These are phyloP conservation scores for Xanthia togata DNA, from an alignment of 2,888 invertebrate genomes.

Conservation along the genomic window DNA sequence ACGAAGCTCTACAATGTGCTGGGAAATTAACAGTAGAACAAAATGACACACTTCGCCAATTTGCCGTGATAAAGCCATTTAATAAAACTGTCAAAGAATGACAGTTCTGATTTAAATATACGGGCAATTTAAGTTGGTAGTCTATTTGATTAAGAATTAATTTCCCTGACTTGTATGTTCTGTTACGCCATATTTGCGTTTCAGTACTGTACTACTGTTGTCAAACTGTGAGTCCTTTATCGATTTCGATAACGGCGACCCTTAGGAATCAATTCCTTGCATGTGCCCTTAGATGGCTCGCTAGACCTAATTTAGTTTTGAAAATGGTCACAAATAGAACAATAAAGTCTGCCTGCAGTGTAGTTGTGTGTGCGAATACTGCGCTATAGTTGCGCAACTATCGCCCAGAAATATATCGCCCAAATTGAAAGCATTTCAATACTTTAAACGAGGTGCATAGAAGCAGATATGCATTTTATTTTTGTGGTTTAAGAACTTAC, in stretches of 20 bases:
- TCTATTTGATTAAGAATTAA: background rate
- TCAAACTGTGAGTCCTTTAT: background rate
- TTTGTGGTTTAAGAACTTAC: background rate
- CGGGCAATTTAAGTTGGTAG: background rate
- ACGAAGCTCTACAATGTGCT: background rate
- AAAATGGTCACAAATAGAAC: too few relatives aligned
- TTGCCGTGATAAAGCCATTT: too few relatives aligned
- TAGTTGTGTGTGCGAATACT: background rate
- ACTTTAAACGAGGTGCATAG: constrained; percentile 40
- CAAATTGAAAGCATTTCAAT: constrained; percentile 16
- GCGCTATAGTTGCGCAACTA: constrained; percentile 17
- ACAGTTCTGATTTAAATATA: background rate
- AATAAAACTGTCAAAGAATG: background rate
- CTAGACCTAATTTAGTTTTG: too few relatives aligned
- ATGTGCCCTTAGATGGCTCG: too few relatives aligned
- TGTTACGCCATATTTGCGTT: background rate
- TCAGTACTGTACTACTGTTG: background rate
- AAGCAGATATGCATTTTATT: constrained; percentile 10
- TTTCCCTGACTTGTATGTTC: background rate
- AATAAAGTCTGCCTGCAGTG: too few relatives aligned
- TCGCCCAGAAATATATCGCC: background rate
- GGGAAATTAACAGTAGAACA: background rate
- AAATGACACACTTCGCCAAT: background rate
- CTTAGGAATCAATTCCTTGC: too few relatives aligned
- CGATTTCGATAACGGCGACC: too few relatives aligned